phyloP scores from a whole-genome alignment of 1,140 invertebrate genomes.

The Drosophila fuyamai region DNA sequence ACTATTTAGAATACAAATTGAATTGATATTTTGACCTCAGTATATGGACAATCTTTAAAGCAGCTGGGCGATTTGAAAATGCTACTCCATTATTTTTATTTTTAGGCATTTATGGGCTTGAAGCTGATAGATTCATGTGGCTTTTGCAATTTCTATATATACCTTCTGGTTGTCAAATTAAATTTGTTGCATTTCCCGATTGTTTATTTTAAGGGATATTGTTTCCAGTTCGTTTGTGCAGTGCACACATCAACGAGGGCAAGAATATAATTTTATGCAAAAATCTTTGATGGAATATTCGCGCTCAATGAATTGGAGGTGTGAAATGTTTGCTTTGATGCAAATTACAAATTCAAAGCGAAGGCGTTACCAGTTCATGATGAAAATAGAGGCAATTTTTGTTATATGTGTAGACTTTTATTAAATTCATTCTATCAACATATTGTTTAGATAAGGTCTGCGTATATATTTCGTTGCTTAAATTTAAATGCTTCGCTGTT shows the following conservation, averaged over 20 bases:
- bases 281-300: conserved; percentile 44
- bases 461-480: not conserved
- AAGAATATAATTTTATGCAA: conserved; percentile 47
- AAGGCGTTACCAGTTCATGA: conserved; percentile 11
- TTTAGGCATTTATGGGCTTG: conserved; percentile 56
- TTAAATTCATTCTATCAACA: conserved; percentile 21
- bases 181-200: conserved; percentile 32
- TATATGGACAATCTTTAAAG: not conserved
- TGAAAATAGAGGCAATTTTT: conserved; percentile 27
- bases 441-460: conserved; percentile 1
- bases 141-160: conserved; percentile 41
- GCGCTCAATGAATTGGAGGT: conserved; percentile 61
- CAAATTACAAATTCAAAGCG: conserved; percentile 19
- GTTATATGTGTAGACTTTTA: conserved; percentile 21
- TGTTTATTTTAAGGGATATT: conserved; percentile 43
- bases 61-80: not conserved
- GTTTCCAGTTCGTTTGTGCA: conserved; percentile 57
- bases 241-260: conserved; percentile 30
- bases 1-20: too few relatives aligned
- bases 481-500: too few relatives aligned
- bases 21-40: not conserved
- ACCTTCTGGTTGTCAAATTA: conserved; percentile 57
- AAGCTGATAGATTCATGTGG: conserved; percentile 67
- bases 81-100: conserved; percentile 25
- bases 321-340: conserved; percentile 65